phyloP scores from a whole-genome alignment of 2,888 invertebrate species.

The Drosophila nr. perissopoda region DNA sequence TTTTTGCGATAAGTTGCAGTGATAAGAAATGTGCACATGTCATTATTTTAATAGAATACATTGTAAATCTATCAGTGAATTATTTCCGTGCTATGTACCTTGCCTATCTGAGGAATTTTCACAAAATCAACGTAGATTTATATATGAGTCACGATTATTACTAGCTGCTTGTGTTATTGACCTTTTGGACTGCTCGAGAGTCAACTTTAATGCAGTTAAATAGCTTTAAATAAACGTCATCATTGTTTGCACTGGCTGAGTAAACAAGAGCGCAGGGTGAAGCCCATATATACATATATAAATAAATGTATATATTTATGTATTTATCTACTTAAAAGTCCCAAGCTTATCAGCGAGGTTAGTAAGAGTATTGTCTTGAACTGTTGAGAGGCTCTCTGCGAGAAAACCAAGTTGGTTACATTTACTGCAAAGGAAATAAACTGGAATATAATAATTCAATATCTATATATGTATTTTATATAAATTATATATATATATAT shows the following conservation, averaged over 20 bases:
- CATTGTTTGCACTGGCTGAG: slow-evolving; percentile 43
- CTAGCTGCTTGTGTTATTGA: slow-evolving; percentile 40
- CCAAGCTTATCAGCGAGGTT: slow-evolving; percentile 25
- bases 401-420: not conserved
- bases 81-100: slow-evolving; percentile 23
- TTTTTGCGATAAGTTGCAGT: slow-evolving; percentile 2
- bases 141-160: slow-evolving; percentile 30
- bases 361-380: slow-evolving; percentile 1
- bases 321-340: slow-evolving; percentile 9
- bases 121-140: slow-evolving; percentile 15
- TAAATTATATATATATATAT: not conserved
- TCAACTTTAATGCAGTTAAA: slow-evolving; percentile 33
- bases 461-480: not conserved
- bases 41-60: not conserved
- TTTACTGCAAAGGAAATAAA: not conserved
- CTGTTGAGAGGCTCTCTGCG: not conserved
- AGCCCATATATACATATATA: slow-evolving; percentile 21
- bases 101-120: slow-evolving; percentile 49
- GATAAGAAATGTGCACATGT: not conserved
- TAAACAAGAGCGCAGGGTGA: slow-evolving; percentile 29
- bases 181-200: slow-evolving; percentile 29
- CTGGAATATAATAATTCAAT: not conserved
- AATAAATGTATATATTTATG: slow-evolving; percentile 1
- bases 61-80: slow-evolving; percentile 47
- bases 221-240: slow-evolving; percentile 47